Evolutionary conservation across 2,113 vertebrate species (phyloP).

Genomic region (Dipodomys ordii): DNA sequence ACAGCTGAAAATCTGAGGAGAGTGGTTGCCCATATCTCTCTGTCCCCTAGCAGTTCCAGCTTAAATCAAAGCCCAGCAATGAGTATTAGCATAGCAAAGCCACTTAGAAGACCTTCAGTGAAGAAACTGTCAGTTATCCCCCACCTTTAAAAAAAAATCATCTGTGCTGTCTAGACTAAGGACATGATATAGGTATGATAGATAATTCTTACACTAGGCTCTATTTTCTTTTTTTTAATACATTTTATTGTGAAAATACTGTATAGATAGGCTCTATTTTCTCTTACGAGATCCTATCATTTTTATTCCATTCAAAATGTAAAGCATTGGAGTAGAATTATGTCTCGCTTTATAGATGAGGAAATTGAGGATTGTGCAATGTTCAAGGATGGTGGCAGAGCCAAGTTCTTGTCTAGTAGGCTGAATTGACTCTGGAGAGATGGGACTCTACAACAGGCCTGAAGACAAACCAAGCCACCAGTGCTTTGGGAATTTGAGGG

Average conservation of each 20-base stretch:
- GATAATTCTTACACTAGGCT: background rate
- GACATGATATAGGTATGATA: background rate
- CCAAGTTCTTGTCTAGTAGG: background rate
- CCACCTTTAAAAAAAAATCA: background rate
- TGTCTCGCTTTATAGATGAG: background rate
- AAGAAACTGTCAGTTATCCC: background rate
- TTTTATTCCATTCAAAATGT: background rate
- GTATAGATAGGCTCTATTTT: background rate
- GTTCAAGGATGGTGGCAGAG: background rate
- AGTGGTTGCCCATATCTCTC: background rate
- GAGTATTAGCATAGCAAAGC: background rate
- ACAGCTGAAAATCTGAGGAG: background rate
- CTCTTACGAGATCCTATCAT: background rate
- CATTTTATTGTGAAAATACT: no score
- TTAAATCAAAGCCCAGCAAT: background rate
- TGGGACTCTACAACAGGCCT: rapidly evolving
- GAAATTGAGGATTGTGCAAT: background rate
- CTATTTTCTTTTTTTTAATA: no score
- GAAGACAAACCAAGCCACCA: background rate
- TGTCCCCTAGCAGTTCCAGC: background rate
- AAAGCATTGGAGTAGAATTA: background rate
- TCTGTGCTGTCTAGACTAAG: no score
- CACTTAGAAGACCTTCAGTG: background rate
- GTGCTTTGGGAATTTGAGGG: background rate
- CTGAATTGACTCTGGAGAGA: background rate